A percentile compares a stretch with the other conserved stretches of the same genome.
These are phyloP conservation scores for Corydoras maculifer DNA, from an alignment of 2,113 vertebrate species.

Conservation along the genomic window DNA sequence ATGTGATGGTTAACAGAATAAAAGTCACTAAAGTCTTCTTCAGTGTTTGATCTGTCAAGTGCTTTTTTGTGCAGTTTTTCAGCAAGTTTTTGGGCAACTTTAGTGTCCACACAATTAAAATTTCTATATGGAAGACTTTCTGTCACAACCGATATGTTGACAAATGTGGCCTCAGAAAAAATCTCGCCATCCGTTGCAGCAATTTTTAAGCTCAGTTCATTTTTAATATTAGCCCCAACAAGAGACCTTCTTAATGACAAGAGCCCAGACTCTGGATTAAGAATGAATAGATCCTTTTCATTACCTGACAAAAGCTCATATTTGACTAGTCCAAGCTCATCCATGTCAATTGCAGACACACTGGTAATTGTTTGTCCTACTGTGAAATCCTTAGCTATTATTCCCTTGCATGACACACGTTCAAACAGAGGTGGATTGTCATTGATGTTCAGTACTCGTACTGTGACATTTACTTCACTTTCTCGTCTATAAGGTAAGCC, in stretches of 20 bases:
- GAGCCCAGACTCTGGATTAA: constrained; percentile 87
- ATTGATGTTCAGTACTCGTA: constrained; percentile 83
- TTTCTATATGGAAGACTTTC: constrained; percentile 76
- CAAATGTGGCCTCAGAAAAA: constrained; percentile 83
- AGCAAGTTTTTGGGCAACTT: constrained; percentile 82
- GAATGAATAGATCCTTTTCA: constrained; percentile 83
- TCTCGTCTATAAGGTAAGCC: constrained; percentile 91
- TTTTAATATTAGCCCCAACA: constrained; percentile 70
- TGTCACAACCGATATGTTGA: constrained; percentile 89
- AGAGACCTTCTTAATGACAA: constrained; percentile 82
- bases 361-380: constrained; percentile 81
- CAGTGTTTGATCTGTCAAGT: constrained; percentile 68
- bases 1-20: constrained; percentile 85
- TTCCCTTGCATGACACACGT: constrained; percentile 84
- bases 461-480: constrained; percentile 86
- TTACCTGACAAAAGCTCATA: constrained; percentile 90
- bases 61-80: constrained; percentile 88
- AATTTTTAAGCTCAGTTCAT: constrained; percentile 74
- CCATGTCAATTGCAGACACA: constrained; percentile 90
- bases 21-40: constrained; percentile 76
- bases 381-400: constrained; percentile 84
- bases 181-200: constrained; percentile 86
- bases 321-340: constrained; percentile 83
- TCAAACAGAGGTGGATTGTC: constrained; percentile 94
- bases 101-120: constrained; percentile 87